Base-by-base conservation (phyloP, 1,140 invertebrate species). In the Cydia splendana region DNA sequence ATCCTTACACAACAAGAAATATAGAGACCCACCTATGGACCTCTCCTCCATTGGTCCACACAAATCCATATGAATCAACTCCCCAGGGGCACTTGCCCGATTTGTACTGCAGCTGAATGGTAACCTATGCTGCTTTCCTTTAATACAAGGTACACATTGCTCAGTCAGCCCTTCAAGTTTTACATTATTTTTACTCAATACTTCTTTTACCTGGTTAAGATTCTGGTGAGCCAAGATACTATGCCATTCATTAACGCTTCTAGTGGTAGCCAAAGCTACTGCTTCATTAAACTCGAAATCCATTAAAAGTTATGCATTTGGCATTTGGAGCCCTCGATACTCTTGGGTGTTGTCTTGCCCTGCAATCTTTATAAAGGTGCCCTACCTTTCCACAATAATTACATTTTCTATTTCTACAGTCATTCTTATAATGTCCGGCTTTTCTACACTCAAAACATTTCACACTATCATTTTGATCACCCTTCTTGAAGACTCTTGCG, bases 191-290 rank as follows among this genome's bases (percentile, higher is more conserved):
- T 57, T 24, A 15, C 65, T 38, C 76, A 80, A 79, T 38, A 87
- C 73, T 24, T 82, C 76, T 76, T 76, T 84, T 65, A 88, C 82
- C 24, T 86, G 82, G 28, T 77, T 51, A 18, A 77, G 79, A 78
- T 88, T 90, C 76, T 89, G 81, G 78, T 90, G 87, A 24, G 80
- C 83, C 34, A 89, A 69, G 53, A 81, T 77, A 77, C 85, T 74
- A 79, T 88, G 85, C 84, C 86, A 91, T 24, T 80, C 69, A 69
- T 75, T 77, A 6, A 38, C 34, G 34, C 34, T 38, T 38, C 34
- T 38, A 38, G 34, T 38, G 34, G 34, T 38, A 6, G 34, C 34
- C 34, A 38, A 38, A 38, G 34, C 34, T 38, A 38, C 34, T 38
- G 34, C 6, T 38, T 38, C 34, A 38, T 38, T 38, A 38, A 38